Base-by-base conservation (phyloP, 2,888 invertebrate species). In the Hirtodrosophila histrioides region DNA sequence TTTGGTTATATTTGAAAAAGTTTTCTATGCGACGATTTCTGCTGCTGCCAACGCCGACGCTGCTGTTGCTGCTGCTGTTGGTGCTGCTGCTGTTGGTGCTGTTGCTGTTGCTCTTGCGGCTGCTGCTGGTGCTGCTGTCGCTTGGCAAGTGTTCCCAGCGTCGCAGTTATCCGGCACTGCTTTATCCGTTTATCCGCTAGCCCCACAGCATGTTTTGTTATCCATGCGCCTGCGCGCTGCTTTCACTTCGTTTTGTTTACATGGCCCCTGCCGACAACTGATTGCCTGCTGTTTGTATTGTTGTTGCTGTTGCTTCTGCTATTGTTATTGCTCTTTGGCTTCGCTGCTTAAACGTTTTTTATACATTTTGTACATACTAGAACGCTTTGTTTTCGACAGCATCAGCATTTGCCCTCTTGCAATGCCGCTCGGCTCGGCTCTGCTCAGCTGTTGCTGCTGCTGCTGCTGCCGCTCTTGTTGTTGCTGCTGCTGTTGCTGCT, bases 1-100 rank as follows among this genome's bases (percentile, higher is more conserved):
- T 75, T 86, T 80, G 83, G 84, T 88, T 89, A 87, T 89, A 90
- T 90, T 83, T 66, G 62, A 71, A 74, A 87, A 79, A 68, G 46
- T 53, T 72, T 53, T 53, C 9, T 50, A 11, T 51, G 60, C 57
- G 53, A 49, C 50, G 65, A 53, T 45, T 63, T 53, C 57, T 31
- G 54, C 43, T 45, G 31, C 10, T 31, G 39, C 43, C 50, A 41
- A 49, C 41, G 49, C 43, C 17, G 49, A 45, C 23, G 66, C 41
- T 29, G 39, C 40, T 46, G 46, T 31, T 51, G 51, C 35, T 33
- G 29, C 12, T 12, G 10, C 48, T 12, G 39, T 37, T 27, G 49
- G 11, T 24, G 31, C 12, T 33, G 37, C 36, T 41, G 56, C 46
- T 55, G 31, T 49, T 12, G 39, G 37, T 27, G 49, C 23, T 24